Evolutionary conservation across 37 sponge, comb jelly and placozoan genomes (phyloP).

Genomic region (Aplysina aerophoba): DNA sequence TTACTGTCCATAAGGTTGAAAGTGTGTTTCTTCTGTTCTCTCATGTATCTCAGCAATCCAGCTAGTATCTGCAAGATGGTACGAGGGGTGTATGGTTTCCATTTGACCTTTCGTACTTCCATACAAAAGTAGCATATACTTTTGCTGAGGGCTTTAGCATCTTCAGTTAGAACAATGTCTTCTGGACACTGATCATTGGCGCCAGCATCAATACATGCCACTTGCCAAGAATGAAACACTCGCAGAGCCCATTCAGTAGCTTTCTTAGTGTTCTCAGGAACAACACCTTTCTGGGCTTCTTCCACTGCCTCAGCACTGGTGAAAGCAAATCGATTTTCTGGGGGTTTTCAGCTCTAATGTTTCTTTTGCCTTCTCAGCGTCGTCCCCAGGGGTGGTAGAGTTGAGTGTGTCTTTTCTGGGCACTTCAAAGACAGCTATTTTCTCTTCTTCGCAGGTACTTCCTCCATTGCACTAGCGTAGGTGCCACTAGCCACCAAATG

Average conservation of each 20-base stretch:
- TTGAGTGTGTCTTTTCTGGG: no score
- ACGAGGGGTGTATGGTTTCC: constrained; percentile 30
- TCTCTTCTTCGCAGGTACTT: no score
- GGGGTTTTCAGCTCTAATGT: no score
- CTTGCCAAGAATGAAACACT: neutral
- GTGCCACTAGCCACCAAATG: no score
- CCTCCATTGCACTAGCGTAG: no score
- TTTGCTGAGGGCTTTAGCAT: neutral
- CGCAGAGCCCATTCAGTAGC: constrained; percentile 12
- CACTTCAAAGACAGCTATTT: no score
- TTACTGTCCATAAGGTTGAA: neutral
- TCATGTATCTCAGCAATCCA: constrained; percentile 21
- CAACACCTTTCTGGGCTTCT: constrained; percentile 3
- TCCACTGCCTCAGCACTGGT: neutral
- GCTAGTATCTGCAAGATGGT: constrained; percentile 2
- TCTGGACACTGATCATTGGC: neutral
- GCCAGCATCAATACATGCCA: neutral
- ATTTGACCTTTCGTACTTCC: constrained; percentile 25
- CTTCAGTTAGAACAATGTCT: neutral
- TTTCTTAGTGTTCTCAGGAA: neutral
- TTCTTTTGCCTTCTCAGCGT: no score
- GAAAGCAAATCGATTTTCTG: no score
- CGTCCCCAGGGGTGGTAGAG: no score
- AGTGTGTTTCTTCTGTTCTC: constrained; percentile 11
- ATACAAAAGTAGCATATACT: neutral